These are phyloP conservation scores for Tylochromis polylepis DNA, from an alignment of 2,113 vertebrate species.

Conservation along the genomic window DNA sequence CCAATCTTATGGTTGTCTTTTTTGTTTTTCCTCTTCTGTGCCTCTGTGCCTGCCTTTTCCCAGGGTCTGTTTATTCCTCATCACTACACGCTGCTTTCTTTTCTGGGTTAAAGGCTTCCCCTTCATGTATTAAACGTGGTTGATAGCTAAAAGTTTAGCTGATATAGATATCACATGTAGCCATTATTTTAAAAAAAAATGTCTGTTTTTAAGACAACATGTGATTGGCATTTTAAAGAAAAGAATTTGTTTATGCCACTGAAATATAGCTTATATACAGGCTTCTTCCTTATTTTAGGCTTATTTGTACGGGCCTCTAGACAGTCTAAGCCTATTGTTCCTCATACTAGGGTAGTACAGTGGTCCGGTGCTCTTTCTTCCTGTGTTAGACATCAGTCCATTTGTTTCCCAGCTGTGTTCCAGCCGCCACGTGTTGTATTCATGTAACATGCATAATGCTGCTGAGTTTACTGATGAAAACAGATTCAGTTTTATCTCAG, in stretches of 20 bases:
- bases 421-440: not conserved
- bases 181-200: not conserved
- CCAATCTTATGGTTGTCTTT: not conserved
- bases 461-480: not conserved
- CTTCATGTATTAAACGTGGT: accelerated
- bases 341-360: not conserved
- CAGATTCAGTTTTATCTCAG: not conserved
- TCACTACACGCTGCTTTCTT: not conserved
- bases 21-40: not conserved
- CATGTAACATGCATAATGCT: not conserved
- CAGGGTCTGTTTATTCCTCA: not conserved
- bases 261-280: too few species aligned
- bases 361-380: not conserved
- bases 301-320: not conserved
- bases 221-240: not conserved
- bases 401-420: not conserved
- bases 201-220: not conserved
- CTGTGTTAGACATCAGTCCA: not conserved
- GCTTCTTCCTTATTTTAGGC: too few species aligned
- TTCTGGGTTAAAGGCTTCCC: not conserved
- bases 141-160: not conserved
- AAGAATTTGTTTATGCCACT: too few species aligned
- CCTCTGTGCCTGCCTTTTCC: not conserved
- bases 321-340: not conserved
- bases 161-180: not conserved